Conservation (phyloP, 2,888 invertebrate species). For the Mythimna lalbum region DNA sequence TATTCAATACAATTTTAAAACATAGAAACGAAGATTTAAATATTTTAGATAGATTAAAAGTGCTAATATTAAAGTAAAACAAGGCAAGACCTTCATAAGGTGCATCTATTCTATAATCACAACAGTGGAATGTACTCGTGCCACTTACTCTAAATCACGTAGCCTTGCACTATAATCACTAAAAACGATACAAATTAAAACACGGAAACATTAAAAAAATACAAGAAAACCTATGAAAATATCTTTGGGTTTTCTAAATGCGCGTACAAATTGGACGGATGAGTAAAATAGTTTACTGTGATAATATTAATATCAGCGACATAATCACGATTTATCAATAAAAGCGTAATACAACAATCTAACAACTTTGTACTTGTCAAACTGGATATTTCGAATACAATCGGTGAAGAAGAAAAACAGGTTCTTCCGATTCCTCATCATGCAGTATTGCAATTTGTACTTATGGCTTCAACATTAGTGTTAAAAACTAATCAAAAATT, state of each 20-base stretch:
- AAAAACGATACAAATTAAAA: conserved; percentile 71
- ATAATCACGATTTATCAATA: conserved; percentile 53
- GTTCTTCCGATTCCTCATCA: conserved; percentile 23
- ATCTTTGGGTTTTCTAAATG: conserved; percentile 86
- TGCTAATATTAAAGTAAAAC: conserved; percentile 61
- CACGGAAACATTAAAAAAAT: conserved; percentile 68
- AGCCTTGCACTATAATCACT: conserved; percentile 77
- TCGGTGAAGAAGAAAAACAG: conserved; percentile 8
- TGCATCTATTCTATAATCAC: conserved; percentile 84
- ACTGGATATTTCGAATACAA: conserved; percentile 45
- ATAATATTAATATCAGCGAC: conserved; percentile 52
- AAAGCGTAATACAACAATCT: conserved; percentile 52
- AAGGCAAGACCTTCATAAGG: conserved; percentile 70
- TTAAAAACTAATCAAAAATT: conserved; percentile 51
- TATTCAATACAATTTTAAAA: conserved; percentile 67
- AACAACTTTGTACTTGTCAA: conserved; percentile 60
- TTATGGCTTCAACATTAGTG: conserved; percentile 63
- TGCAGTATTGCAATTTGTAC: conserved; percentile 63
- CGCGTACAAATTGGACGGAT: conserved; percentile 68
- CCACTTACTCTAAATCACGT: conserved; percentile 88
- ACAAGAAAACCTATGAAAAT: conserved; percentile 72
- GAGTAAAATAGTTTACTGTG: conserved; percentile 36
- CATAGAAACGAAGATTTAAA: conserved; percentile 67
- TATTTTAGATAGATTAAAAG: conserved; percentile 63
- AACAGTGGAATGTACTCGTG: conserved; percentile 87